Percentiles rank a stretch among this genome's conserved stretches.
Evolutionary conservation across 1,140 invertebrate species (phyloP).

Genomic region (Chelonus insularis): DNA sequence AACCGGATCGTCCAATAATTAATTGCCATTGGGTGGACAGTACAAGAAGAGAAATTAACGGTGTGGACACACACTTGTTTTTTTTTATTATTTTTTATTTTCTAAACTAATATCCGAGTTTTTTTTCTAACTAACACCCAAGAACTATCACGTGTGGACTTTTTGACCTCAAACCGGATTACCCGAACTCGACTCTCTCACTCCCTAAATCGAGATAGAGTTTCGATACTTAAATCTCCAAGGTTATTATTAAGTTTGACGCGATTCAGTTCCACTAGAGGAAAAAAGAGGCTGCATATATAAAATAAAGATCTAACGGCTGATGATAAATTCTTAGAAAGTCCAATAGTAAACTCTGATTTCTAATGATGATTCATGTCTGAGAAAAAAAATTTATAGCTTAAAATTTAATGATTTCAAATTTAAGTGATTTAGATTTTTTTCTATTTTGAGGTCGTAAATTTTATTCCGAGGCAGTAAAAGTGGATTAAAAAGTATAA

Average conservation of each 20-base stretch:
- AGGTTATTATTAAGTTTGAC: conserved; percentile 18
- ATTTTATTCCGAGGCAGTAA: too few species aligned
- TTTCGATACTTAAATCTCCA: background rate
- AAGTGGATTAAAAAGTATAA: too few species aligned
- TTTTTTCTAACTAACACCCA: too few species aligned
- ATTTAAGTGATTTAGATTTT: too few species aligned
- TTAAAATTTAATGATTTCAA: too few species aligned
- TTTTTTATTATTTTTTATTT: background rate
- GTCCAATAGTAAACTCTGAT: background rate
- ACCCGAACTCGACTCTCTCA: conserved; percentile 1
- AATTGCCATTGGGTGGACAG: conserved; percentile 28
- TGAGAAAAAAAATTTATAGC: too few species aligned
- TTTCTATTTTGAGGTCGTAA: too few species aligned
- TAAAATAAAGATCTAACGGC: conserved; percentile 14
- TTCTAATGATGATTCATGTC: conserved; percentile 3
- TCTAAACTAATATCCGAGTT: too few species aligned
- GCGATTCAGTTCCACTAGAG: background rate
- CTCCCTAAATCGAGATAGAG: conserved; percentile 1
- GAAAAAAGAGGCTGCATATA: background rate
- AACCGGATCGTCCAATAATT: conserved; percentile 30
- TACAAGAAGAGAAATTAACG: conserved; percentile 23
- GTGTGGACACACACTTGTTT: conserved; percentile 3
- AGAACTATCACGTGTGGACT: too few species aligned
- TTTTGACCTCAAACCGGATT: conserved; percentile 27
- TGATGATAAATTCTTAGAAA: conserved; percentile 25